Conservation (phyloP, 2,797 vertebrate genomes). For the Platalea minor region DNA sequence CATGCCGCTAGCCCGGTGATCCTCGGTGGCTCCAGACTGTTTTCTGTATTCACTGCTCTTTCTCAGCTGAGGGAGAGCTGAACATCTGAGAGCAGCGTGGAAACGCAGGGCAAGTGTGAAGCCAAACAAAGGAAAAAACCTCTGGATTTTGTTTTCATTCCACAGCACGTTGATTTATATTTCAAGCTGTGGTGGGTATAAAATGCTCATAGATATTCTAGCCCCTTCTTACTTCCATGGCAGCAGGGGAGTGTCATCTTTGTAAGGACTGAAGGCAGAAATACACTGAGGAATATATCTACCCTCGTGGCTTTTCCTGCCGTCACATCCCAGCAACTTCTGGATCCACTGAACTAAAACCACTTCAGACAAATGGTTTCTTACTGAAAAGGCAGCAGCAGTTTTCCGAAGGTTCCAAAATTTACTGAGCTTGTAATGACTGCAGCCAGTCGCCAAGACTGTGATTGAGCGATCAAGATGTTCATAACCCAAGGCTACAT, state of each 20-base stretch:
- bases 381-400: neutral
- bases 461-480: neutral
- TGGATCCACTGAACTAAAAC: neutral
- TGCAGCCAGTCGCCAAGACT: neutral
- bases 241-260: neutral
- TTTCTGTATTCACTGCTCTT: neutral
- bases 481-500: slow-evolving; percentile 16
- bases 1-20: neutral
- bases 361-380: neutral
- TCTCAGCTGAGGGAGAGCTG: neutral
- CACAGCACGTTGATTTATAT: neutral
- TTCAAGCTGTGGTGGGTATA: neutral
- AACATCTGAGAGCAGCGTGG: neutral
- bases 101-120: neutral
- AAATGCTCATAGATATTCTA: neutral
- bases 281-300: neutral
- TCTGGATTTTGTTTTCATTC: neutral
- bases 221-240: neutral
- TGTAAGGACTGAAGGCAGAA: neutral
- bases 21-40: neutral
- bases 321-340: neutral
- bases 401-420: slow-evolving; percentile 11
- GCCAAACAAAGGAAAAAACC: neutral
- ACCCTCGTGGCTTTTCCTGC: neutral
- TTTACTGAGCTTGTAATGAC: neutral